Evolutionary conservation across 2,797 vertebrate genomes (phyloP).

Genomic region (Artibeus lituratus): DNA sequence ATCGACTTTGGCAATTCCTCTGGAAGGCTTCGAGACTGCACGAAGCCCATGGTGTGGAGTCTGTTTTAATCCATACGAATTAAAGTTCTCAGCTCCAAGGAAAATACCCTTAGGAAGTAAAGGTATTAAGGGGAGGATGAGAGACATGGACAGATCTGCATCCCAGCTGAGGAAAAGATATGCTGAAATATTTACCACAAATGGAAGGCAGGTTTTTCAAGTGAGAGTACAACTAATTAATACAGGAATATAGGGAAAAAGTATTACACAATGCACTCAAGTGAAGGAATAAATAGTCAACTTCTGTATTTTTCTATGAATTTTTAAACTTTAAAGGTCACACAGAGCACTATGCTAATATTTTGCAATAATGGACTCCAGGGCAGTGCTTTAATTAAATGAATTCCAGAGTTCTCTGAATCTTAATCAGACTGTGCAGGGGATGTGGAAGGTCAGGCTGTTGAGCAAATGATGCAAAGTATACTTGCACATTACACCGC

Average conservation of each 20-base stretch:
- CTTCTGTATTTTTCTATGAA: neutral
- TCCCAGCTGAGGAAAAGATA: slow-evolving; percentile 15
- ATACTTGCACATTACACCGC: neutral
- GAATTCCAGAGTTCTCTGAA: slow-evolving; percentile 38
- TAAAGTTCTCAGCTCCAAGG: neutral
- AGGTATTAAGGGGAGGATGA: neutral
- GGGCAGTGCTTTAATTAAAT: slow-evolving; percentile 31
- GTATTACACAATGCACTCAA: neutral
- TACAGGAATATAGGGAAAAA: neutral
- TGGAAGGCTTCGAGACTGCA: neutral
- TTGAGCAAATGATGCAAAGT: slow-evolving; percentile 13
- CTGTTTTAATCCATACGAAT: neutral
- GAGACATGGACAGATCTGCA: neutral
- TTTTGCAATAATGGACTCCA: slow-evolving; percentile 56
- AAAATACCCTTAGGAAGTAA: slow-evolving; percentile 40
- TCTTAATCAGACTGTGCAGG: slow-evolving; percentile 35
- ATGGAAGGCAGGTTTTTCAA: neutral
- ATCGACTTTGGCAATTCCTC: neutral
- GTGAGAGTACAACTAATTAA: neutral
- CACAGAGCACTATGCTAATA: slow-evolving; percentile 6
- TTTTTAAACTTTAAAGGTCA: neutral
- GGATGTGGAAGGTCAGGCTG: neutral
- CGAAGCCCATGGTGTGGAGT: neutral
- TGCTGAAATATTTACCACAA: slow-evolving; percentile 27
- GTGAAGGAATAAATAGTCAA: slow-evolving; percentile 20